Evolutionary conservation across 2,113 vertebrate genomes (phyloP), one percentile per base, ranked within the genome.

Genomic region (Caretta caretta): DNA sequence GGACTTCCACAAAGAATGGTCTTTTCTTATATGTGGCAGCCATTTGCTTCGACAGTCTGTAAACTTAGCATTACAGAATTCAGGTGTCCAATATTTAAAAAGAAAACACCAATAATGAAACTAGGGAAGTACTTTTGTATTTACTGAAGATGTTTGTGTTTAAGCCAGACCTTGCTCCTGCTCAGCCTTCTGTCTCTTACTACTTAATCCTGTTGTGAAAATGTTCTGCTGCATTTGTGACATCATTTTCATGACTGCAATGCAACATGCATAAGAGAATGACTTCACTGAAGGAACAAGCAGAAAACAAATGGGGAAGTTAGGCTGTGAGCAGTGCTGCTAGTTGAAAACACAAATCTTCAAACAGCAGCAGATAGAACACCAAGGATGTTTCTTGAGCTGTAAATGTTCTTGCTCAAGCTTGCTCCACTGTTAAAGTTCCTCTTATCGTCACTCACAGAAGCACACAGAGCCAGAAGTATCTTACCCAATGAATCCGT

Each of bases 331-430:
- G 49, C 5, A 84, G 80, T 80, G 42, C 72, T 85, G 62, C 25
- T 88, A 78, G 35, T 92, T 86, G 97, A 93, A 88, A 92, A 83
- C 49, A 95, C 22, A 95, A 84, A 78, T 80, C 62, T 69, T n/a
- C 62, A 88, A 54, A 13, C 62, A 57, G 49, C 0, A 88, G 31
- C 5, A 14, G 75, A 83, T 31, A 82, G 22, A 88, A 53, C 78
- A 84, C 25, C 56, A 88, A 78, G 25, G 27, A 54, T 10, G 12
- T 6, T 20, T 57, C 16, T 90, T 93, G 59, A 31, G 5, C 56
- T 54, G 0, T 5, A 17, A 84, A 2, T 49, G 54, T 53, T 90
- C 72, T 93, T 62, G 90, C 53, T 31, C 29, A 88, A 29, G 31
- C 88, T 86, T 83, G 29, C 14, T 83, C 3, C 19, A 2, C 83